A percentile compares a stretch with the other conserved stretches of the same genome.
These are phyloP conservation scores for Drosophila ochracea DNA, from an alignment of 2,888 invertebrate species.

Conservation along the genomic window DNA sequence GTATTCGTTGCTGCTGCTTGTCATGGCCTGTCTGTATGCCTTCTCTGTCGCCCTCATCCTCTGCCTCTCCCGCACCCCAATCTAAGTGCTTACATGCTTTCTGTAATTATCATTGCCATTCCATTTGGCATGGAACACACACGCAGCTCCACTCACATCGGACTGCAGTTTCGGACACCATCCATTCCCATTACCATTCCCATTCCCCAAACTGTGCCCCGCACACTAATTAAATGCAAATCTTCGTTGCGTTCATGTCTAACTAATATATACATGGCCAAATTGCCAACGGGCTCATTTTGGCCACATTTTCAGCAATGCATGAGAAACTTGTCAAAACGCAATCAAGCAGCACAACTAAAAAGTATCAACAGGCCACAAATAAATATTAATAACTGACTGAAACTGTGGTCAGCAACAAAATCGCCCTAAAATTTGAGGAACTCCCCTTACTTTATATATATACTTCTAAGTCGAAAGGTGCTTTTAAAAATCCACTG, in stretches of 20 bases:
- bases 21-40: conserved; percentile 61
- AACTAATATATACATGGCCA: conserved; percentile 66
- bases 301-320: conserved; percentile 67
- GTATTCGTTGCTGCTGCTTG: conserved; percentile 61
- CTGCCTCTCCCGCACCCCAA: conserved; percentile 6
- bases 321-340: conserved; percentile 61
- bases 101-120: conserved; percentile 82
- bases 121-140: conserved; percentile 80
- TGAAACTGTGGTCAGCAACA: neutral
- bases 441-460: rapidly evolving
- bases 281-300: conserved; percentile 70
- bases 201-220: neutral
- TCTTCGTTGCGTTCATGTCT: conserved; percentile 60
- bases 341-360: conserved; percentile 33
- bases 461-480: neutral
- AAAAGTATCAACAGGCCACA: conserved; percentile 50
- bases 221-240: conserved; percentile 77
- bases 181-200: neutral
- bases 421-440: neutral
- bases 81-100: conserved; percentile 78
- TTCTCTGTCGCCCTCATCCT: conserved; percentile 9
- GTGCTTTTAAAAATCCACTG: neutral
- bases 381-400: conserved; percentile 9
- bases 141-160: conserved; percentile 57
- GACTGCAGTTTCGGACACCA: conserved; percentile 48